These are phyloP conservation scores for Argyra leucocephala DNA, from an alignment of 2,888 invertebrate genomes.

Conservation along the genomic window DNA sequence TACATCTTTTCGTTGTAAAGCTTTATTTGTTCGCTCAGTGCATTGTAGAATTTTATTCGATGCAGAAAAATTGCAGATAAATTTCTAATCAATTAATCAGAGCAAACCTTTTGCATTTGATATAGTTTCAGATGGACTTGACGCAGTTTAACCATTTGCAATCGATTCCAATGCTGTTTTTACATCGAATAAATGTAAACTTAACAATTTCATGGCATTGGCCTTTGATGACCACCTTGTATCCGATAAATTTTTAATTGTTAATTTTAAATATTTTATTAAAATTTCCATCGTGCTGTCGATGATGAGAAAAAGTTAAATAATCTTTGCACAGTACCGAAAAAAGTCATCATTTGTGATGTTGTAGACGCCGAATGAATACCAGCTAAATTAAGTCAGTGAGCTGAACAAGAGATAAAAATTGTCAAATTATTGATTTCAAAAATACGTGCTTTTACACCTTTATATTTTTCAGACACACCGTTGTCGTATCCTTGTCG, in stretches of 20 bases:
- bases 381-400: too few relatives aligned
- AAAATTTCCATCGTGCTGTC: too few relatives aligned
- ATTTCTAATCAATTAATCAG: background rate
- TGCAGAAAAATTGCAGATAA: background rate
- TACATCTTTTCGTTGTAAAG: background rate
- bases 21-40: conserved; percentile 5
- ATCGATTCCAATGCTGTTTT: conserved; percentile 7
- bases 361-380: too few relatives aligned
- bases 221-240: conserved; percentile 9
- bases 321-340: too few relatives aligned
- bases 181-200: conserved; percentile 8
- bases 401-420: too few relatives aligned
- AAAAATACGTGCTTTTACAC: too few relatives aligned
- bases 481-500: too few relatives aligned
- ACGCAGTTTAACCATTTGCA: conserved; percentile 2
- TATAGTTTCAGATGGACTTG: conserved; percentile 1
- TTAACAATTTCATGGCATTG: background rate
- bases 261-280: background rate
- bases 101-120: conserved; percentile 7
- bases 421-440: too few relatives aligned
- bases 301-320: too few relatives aligned
- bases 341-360: too few relatives aligned
- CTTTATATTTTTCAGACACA: too few relatives aligned
- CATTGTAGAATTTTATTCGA: conserved; percentile 8
- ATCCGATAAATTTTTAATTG: background rate